These are phyloP conservation scores for Semicossyphus pulcher DNA, from an alignment of 2,113 vertebrate genomes.

Conservation along the genomic window DNA sequence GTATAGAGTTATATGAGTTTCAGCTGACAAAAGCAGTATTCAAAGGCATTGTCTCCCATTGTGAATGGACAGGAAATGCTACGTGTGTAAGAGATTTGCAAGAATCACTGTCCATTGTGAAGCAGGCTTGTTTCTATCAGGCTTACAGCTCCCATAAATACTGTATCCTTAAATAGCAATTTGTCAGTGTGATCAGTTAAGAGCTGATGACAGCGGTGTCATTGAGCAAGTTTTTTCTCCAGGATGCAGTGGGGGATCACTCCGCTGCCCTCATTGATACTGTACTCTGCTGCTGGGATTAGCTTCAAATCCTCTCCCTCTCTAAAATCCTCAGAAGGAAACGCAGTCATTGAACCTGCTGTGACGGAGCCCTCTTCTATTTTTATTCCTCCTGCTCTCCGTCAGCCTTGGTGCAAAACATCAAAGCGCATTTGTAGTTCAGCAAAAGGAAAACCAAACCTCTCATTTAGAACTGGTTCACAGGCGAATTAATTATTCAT, in stretches of 20 bases:
- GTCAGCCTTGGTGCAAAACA: slow-evolving; percentile 65
- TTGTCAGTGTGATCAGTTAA: slow-evolving; percentile 69
- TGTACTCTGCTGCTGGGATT: slow-evolving; percentile 75
- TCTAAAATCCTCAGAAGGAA: slow-evolving; percentile 69
- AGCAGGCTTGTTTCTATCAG: slow-evolving; percentile 41
- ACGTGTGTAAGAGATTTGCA: slow-evolving; percentile 41
- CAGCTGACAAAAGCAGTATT: slow-evolving; percentile 36
- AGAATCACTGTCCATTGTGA: slow-evolving; percentile 48
- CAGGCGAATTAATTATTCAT: slow-evolving; percentile 74
- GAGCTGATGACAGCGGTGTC: slow-evolving; percentile 61
- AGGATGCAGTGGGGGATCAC: slow-evolving; percentile 59
- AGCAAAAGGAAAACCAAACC: slow-evolving; percentile 58
- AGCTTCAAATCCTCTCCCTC: slow-evolving; percentile 74
- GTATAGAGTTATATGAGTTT: slow-evolving; percentile 16
- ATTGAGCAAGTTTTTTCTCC: slow-evolving; percentile 60
- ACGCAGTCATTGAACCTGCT: slow-evolving; percentile 69
- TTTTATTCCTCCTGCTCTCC: slow-evolving; percentile 63
- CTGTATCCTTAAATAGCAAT: slow-evolving; percentile 53
- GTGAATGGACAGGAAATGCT: slow-evolving; percentile 25
- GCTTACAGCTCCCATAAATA: slow-evolving; percentile 45
- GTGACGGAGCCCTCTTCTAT: slow-evolving; percentile 67
- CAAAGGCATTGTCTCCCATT: slow-evolving; percentile 17
- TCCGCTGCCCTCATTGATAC: slow-evolving; percentile 71
- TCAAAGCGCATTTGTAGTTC: slow-evolving; percentile 73
- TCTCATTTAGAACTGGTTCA: slow-evolving; percentile 67